Percentiles rank a stretch among this genome's conserved stretches.
phyloP scores from a whole-genome alignment of 30 jellyfish, hydroid and myxozoan species.

The Sanderia malayensis region DNA sequence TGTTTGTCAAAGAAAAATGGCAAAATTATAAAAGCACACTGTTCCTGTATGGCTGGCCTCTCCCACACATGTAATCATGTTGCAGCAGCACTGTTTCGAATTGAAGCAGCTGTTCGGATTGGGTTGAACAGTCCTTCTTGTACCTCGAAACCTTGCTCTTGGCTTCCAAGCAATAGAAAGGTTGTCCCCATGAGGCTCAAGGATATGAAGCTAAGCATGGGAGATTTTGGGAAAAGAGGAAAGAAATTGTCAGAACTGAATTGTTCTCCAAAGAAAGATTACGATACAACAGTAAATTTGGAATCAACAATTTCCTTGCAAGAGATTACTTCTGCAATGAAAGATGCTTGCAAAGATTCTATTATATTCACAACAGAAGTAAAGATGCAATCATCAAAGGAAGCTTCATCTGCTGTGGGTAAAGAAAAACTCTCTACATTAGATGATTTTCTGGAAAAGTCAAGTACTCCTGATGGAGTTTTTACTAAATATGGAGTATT shows the following conservation, averaged over 20 bases:
- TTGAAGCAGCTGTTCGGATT: slow-evolving; percentile 49
- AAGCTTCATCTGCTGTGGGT: background rate
- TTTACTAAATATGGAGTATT: background rate
- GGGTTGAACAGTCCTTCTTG: slow-evolving; percentile 48
- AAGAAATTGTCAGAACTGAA: slow-evolving; percentile 10
- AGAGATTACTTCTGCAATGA: slow-evolving; percentile 9
- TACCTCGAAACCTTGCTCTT: slow-evolving; percentile 37
- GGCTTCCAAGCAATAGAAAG: slow-evolving; percentile 44
- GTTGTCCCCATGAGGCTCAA: slow-evolving; percentile 38
- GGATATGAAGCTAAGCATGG: slow-evolving; percentile 31
- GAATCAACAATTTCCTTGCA: slow-evolving; percentile 8
- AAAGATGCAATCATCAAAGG: background rate
- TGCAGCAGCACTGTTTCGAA: slow-evolving; percentile 36
- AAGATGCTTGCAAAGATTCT: background rate
- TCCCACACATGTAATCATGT: no score
- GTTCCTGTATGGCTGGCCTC: slow-evolving; percentile 55
- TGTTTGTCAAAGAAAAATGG: no score
- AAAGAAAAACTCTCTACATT: background rate
- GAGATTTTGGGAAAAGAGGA: slow-evolving; percentile 6
- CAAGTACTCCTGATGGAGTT: slow-evolving; percentile 5
- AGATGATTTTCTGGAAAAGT: background rate
- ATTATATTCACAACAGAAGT: background rate
- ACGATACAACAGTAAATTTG: slow-evolving; percentile 15
- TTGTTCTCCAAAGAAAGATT: slow-evolving; percentile 29
- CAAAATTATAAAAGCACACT: slow-evolving; percentile 17